Conservation (phyloP, 53 echinoderm and acorn worm species). For the Glandiceps talaboti region DNA sequence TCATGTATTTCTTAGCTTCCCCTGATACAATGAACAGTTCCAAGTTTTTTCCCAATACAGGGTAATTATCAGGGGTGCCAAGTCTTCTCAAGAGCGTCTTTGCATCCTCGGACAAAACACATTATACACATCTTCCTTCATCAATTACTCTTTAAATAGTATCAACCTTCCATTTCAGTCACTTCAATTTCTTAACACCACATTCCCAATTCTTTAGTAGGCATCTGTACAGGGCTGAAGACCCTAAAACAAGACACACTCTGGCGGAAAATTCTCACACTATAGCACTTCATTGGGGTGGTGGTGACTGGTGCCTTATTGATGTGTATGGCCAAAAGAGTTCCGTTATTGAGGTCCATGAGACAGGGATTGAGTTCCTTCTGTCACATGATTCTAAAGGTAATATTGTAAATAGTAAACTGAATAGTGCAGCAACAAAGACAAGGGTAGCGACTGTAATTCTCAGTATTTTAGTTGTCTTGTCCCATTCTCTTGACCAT, state of each 20-base stretch:
- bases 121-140: too few species aligned
- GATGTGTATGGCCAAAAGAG: conserved; percentile 42
- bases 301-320: conserved; percentile 25
- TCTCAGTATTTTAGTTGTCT: conserved; percentile 1
- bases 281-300: conserved; percentile 20
- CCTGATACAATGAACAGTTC: too few species aligned
- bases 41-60: too few species aligned
- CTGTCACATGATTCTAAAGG: conserved; percentile 27
- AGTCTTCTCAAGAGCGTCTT: too few species aligned
- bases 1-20: too few species aligned
- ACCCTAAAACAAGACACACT: neutral
- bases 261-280: neutral
- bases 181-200: too few species aligned
- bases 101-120: too few species aligned
- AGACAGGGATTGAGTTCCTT: conserved; percentile 15
- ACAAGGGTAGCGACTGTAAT: conserved; percentile 21
- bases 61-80: too few species aligned
- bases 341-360: conserved; percentile 35
- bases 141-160: too few species aligned
- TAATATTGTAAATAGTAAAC: conserved; percentile 30
- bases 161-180: too few species aligned
- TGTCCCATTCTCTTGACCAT: neutral
- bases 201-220: too few species aligned
- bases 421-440: conserved; percentile 28
- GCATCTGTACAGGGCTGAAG: too few species aligned